A percentile compares a stretch with the other conserved stretches of the same genome.
phyloP scores from a whole-genome alignment of 2,113 vertebrate species.

The Antechinus flavipes region DNA sequence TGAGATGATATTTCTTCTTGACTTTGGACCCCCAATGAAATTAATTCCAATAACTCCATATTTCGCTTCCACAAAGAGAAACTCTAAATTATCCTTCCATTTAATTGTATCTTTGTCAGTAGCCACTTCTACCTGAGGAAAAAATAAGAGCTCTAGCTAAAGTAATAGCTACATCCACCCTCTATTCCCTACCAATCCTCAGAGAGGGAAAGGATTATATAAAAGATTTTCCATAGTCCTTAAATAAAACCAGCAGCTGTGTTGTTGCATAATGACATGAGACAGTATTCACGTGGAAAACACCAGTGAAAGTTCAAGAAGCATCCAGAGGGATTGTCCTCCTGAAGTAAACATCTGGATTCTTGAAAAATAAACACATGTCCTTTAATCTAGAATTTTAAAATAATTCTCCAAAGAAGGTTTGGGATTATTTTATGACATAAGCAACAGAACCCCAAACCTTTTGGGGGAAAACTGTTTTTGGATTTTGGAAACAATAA shows the following conservation, averaged over 20 bases:
- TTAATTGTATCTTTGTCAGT: not conserved
- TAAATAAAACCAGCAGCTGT: constrained; percentile 56
- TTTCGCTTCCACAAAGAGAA: not conserved
- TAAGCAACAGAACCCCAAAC: not conserved
- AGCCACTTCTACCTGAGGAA: not conserved
- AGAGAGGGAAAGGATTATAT: not conserved
- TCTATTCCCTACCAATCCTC: not conserved
- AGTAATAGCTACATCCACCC: not conserved
- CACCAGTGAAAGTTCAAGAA: constrained; percentile 40
- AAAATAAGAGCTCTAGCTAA: not conserved
- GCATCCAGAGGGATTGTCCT: constrained; percentile 29
- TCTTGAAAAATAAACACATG: constrained; percentile 67
- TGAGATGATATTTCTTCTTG: not conserved
- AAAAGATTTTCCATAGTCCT: constrained; percentile 42
- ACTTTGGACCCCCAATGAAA: not conserved
- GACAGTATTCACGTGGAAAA: constrained; percentile 39
- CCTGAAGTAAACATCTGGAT: constrained; percentile 61
- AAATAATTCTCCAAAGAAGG: constrained; percentile 63
- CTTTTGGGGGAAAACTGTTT: not conserved
- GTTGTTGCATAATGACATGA: constrained; percentile 48
- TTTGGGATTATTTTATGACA: constrained; percentile 57
- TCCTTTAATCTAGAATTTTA: constrained; percentile 62
- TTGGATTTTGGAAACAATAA: not conserved
- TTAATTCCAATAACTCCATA: not conserved
- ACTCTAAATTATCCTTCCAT: not conserved